Base-by-base conservation (phyloP, 2,113 vertebrate genomes). In the Nycticebus coucang region DNA sequence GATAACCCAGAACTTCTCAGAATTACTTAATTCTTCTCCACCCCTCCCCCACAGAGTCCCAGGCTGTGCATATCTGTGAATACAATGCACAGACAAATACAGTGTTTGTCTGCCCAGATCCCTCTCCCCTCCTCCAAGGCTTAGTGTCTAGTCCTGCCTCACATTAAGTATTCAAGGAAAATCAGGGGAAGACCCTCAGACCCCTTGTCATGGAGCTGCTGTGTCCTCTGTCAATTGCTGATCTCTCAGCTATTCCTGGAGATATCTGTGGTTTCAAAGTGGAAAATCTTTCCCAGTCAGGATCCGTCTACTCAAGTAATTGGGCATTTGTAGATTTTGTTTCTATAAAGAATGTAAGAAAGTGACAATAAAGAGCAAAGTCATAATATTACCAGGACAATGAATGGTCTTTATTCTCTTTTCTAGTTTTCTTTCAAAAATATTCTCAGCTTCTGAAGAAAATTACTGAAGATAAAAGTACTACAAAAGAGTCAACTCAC, bases 391-490 rank as follows among this genome's bases (percentile, higher is more conserved):
- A 45, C 71, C 64, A 90, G 45, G 82, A 85, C 93, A 94, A 60
- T 30, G 10, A 97, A 82, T 93, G 78, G 26, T 19, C 55, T 96
- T 89, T 75, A 26, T 84, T 96, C 3, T 93, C 30, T 92, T 83
- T 96, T 87, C 7, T 59, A 97, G 97, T 95, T 93, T 91, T 94
- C 33, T 97, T 95, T 68, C 79, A 97, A 50, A 97, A 91, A 62
- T 95, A 89, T 94, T 96, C 92, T 89, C 74, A 89, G 30, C 79
- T 95, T n/a, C 71, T 80, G 45, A 50, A 50, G 45, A 50, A 50
- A 50, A 50, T 50, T 50, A 50, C 45, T 85, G 81, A 96, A 84
- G 95, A 90, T 93, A 89, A 95, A 85, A 83, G 37, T 21, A 33
- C 17, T 62, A 1, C 18, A 26, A 35, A 37, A 66, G 74, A 55